Evolutionary conservation across 2,888 invertebrate species (phyloP), one percentile per base, ranked within the genome.

Genomic region (Acanthoscelides obtectus): DNA sequence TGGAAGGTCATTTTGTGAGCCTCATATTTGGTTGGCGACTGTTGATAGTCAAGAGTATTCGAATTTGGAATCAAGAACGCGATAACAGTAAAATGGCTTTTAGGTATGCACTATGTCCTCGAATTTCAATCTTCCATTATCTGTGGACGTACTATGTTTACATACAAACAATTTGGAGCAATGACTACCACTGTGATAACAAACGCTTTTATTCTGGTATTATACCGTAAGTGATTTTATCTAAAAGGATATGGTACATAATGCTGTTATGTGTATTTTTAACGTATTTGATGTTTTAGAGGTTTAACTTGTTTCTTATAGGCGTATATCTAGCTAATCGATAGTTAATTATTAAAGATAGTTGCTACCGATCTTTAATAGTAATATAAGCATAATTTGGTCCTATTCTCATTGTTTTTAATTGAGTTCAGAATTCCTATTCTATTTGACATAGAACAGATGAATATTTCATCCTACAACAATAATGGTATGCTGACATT

Each of bases 121-220:
- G 45, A 12, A 17, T 12, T 45, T 45, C 45, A 12, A 45, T 12
- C 45, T 12, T 68, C n/a, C 27, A 68, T 68, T 20, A 68, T 68
- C 25, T 68, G 68, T 68, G 68, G 68, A 68, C 68, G n/a, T 22
- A 45, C 17, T 21, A 25, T 68, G 25, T 27, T 22, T 64, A 19
- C 21, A 64, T 22, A 22, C 45, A 64, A 19, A 69, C n/a, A 69
- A 64, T 69, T 64, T 69, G 85, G 85, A 85, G 85, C 85, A 85
- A 85, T 86, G 85, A 85, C 85, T 86, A 85, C 84, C 85, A 85
- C 86, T 86, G 86, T 86, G 86, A 86, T 86, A 86, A 83, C 79
- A 85, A 85, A 86, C 86, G 86, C 86, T 86, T 86, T 86, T 83
- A 85, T 85, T 85, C 84, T 84, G 84, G 82, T 84, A 84, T 84